Percentiles rank a stretch among this genome's conserved stretches.
These are phyloP conservation scores for Apostichopus japonicus DNA, from an alignment of 35 echinoderm and acorn worm species.

Conservation along the genomic window DNA sequence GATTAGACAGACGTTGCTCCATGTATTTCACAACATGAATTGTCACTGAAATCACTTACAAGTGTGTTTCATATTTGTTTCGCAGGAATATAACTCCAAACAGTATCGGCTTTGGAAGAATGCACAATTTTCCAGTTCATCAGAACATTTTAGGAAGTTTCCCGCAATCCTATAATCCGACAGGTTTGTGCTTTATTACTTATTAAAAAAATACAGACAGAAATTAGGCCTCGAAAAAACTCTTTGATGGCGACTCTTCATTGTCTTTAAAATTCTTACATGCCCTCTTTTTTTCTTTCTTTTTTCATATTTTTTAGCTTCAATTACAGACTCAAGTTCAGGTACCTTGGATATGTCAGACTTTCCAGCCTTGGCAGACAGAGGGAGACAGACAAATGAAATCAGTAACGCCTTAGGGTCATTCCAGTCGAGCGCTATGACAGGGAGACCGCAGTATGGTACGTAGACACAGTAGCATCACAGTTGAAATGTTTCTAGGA, in stretches of 20 bases:
- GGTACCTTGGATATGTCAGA: slow-evolving; percentile 81
- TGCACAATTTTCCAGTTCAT: slow-evolving; percentile 49
- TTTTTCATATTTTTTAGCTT: not conserved
- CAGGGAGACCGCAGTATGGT: slow-evolving; percentile 97
- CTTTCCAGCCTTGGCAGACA: slow-evolving; percentile 90
- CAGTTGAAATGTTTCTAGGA: too few species aligned
- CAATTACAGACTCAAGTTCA: slow-evolving; percentile 46
- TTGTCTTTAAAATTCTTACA: too few species aligned
- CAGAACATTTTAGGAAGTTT: slow-evolving; percentile 57
- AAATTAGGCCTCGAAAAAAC: too few species aligned
- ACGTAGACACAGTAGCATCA: not conserved
- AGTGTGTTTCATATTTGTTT: not conserved
- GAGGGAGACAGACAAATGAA: slow-evolving; percentile 89
- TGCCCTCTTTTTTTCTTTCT: too few species aligned
- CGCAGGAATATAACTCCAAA: slow-evolving; percentile 55
- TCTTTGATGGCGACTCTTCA: too few species aligned
- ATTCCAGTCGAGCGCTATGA: slow-evolving; percentile 83
- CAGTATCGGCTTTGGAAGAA: slow-evolving; percentile 52
- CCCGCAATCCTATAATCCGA: slow-evolving; percentile 52
- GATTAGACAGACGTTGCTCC: too few species aligned
- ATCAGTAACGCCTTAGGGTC: slow-evolving; percentile 65
- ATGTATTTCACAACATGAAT: too few species aligned
- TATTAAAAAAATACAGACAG: too few species aligned
- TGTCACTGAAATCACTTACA: too few species aligned
- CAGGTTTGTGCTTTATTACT: slow-evolving; percentile 10